Conservation (phyloP, 2,113 vertebrate species). For the Siniperca knerii region DNA sequence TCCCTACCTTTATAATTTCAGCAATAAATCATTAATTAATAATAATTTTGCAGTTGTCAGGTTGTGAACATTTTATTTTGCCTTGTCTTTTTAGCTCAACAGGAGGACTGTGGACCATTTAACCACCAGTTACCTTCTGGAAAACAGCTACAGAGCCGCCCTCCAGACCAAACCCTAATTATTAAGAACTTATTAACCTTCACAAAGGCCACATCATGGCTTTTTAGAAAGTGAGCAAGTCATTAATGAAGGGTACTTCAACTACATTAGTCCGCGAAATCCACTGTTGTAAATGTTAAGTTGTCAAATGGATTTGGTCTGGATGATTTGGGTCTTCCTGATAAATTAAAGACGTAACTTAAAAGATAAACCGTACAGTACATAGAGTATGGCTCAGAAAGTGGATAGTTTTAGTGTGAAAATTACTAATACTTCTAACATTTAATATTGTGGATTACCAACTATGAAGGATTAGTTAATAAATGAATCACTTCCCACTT, state of each 20-base stretch:
- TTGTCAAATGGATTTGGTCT: not conserved
- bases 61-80: too few relatives aligned
- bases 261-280: too few relatives aligned
- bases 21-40: not conserved
- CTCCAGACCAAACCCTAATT: too few relatives aligned
- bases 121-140: too few relatives aligned
- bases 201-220: too few relatives aligned
- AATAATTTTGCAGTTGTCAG: too few relatives aligned
- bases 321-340: not conserved
- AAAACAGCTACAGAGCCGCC: too few relatives aligned
- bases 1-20: not conserved
- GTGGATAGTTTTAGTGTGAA: not conserved
- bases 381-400: not conserved
- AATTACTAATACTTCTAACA: not conserved
- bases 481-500: not conserved
- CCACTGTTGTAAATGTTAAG: not conserved
- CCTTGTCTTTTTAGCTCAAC: too few relatives aligned
- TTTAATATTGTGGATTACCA: not conserved
- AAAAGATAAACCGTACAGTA: not conserved
- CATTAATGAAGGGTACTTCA: too few relatives aligned
- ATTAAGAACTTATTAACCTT: too few relatives aligned
- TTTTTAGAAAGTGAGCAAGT: too few relatives aligned
- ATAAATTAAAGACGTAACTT: not conserved
- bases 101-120: too few relatives aligned
- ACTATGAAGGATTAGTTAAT: not conserved